Evolutionary conservation across 2,797 vertebrate species (phyloP).

Genomic region (Galagoides demidoff): DNA sequence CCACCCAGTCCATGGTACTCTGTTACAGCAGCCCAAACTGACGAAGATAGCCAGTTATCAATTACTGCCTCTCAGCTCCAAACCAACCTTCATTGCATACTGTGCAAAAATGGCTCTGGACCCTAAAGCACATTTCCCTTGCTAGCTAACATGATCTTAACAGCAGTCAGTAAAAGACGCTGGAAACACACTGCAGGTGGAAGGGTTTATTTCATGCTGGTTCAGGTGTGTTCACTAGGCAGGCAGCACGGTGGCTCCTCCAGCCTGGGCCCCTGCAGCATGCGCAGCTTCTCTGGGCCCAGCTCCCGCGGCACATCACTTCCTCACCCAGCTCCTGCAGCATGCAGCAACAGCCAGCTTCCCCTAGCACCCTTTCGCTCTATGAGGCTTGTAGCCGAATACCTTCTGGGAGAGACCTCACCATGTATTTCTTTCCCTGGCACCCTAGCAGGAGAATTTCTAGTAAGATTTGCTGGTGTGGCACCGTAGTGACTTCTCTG

Average conservation of each 20-base stretch:
- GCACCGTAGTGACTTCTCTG: neutral
- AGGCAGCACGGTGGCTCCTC: neutral
- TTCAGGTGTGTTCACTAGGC: no score
- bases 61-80: neutral
- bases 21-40: neutral
- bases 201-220: neutral
- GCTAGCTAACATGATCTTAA: neutral
- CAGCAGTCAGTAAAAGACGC: neutral
- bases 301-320: neutral
- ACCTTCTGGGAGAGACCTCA: neutral
- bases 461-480: neutral
- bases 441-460: neutral
- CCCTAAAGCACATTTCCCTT: neutral
- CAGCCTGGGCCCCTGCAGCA: neutral
- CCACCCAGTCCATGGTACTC: neutral
- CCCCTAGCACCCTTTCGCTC: neutral
- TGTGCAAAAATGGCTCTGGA: neutral
- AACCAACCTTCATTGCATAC: neutral
- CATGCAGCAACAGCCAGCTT: neutral
- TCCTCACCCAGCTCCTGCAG: accelerated
- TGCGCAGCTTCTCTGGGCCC: neutral
- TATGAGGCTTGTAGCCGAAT: neutral
- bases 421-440: neutral
- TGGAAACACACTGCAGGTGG: neutral
- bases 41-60: neutral